Evolutionary conservation across 2,888 invertebrate genomes (phyloP).

Genomic region (Oeneis ivallda): DNA sequence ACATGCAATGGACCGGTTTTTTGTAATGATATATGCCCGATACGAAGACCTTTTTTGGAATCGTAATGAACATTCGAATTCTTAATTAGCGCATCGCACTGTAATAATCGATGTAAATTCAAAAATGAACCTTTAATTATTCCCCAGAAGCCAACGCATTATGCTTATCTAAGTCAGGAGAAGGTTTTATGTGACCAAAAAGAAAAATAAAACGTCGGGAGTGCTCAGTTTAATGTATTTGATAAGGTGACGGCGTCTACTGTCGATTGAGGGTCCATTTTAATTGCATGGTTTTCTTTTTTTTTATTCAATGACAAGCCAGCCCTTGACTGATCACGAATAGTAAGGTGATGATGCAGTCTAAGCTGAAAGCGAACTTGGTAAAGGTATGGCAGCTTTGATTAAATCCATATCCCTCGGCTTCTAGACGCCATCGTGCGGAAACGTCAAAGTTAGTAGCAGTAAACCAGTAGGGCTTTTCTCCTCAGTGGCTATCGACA

Average conservation of each 20-base stretch:
- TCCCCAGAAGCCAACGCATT: constrained; percentile 70
- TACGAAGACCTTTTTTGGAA: constrained; percentile 36
- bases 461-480: no score
- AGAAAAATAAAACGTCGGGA: constrained; percentile 67
- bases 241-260: constrained; percentile 79
- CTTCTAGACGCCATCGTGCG: no score
- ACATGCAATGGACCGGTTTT: constrained; percentile 36
- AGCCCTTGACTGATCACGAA: no score
- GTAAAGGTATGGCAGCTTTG: no score
- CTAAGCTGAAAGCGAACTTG: no score
- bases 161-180: constrained; percentile 68
- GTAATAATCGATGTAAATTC: constrained; percentile 55
- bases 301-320: no score
- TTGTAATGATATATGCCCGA: constrained; percentile 37
- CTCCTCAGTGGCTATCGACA: no score
- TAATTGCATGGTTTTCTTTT: constrained; percentile 60
- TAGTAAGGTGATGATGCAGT: no score
- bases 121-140: constrained; percentile 75
- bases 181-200: constrained; percentile 65
- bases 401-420: no score
- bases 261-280: constrained; percentile 63
- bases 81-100: constrained; percentile 65
- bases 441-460: no score
- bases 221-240: constrained; percentile 78
- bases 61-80: constrained; percentile 43